Percentiles rank a stretch among this genome's conserved stretches.
Conservation (phyloP, 2,888 invertebrate species). For the Thereva nobilitata region DNA sequence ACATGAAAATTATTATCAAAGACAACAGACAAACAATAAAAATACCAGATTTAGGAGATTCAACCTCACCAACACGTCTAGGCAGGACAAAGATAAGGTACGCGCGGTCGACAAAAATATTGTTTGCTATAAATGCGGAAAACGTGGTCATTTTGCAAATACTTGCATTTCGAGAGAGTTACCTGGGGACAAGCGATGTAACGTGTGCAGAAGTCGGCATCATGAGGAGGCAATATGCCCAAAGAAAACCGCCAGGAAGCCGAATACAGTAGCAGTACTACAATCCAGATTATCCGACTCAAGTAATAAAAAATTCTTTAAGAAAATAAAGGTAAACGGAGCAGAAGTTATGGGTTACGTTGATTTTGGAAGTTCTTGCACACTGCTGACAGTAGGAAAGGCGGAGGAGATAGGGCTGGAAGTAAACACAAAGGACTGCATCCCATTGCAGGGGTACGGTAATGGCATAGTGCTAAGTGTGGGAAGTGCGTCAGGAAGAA, state of each 20-base stretch:
- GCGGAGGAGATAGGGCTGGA: not conserved
- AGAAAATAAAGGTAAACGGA: not conserved
- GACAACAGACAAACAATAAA: not conserved
- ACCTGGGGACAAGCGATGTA: not conserved
- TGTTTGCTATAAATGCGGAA: slow-evolving; percentile 22
- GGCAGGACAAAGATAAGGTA: not conserved
- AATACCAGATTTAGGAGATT: not conserved
- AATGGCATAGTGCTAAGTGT: not conserved
- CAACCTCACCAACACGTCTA: not conserved
- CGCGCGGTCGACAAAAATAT: not conserved
- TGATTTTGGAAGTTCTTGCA: slow-evolving; percentile 4
- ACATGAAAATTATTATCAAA: too few species aligned
- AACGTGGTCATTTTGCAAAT: slow-evolving; percentile 25
- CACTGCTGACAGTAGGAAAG: not conserved
- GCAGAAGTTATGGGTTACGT: not conserved
- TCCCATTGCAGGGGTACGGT: slow-evolving; percentile 3
- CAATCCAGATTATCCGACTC: too few species aligned
- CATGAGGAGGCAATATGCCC: not conserved
- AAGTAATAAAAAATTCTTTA: not conserved
- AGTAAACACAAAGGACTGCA: not conserved
- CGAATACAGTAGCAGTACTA: slow-evolving; percentile 2
- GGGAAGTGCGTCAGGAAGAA: not conserved
- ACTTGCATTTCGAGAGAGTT: not conserved
- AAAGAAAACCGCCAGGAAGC: not conserved
- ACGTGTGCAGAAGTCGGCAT: not conserved